Evolutionary conservation across 2,113 vertebrate species (phyloP), one percentile per base, ranked within the genome.

Genomic region (Motacilla alba): DNA sequence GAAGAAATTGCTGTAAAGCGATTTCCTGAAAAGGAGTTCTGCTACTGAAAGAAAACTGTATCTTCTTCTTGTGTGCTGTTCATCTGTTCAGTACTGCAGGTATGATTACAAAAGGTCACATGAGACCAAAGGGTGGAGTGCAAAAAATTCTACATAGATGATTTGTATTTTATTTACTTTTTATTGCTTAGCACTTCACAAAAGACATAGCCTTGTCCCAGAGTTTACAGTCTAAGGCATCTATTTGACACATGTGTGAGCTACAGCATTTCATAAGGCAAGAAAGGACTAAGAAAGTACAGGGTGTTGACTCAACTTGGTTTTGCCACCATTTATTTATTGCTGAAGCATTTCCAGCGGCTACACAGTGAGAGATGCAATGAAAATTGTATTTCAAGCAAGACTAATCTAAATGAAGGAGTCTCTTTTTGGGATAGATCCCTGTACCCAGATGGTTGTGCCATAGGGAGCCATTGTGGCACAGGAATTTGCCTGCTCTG

Each of bases 201-300:
- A 59, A 79, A 91, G 77, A 79, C 80, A 52, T 6, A 91, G 78
- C 41, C 30, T 83, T 91, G 50, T 81, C 43, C 53, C 84, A 70
- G 85, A 88, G 37, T 76, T 93, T 91, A 90, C 63, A 73, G 31
- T 85, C 59, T 70, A 88, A 80, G 77, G 78, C 47, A 83, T 85
- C 67, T 88, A n/a, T 56, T 55, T 88, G 78, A 94, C 67, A 95
- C 70, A 66, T 93, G 41, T 10, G 59, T 88, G 87, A 95, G 87
- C 67, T 94, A 91, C 72, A 83, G 52, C 79, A 70, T 91, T 95
- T 81, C 82, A 86, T 88, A 93, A 91, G 26, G 67, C 62, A 87
- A 76, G 50, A 85, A 91, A 94, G 52, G 27, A 87, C 73, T 84
- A 75, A 59, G 76, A 58, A 92, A 94, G 59, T 37, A 93, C 70